Evolutionary conservation across 2,113 vertebrate genomes (phyloP).

Genomic region (Callipepla californica): DNA sequence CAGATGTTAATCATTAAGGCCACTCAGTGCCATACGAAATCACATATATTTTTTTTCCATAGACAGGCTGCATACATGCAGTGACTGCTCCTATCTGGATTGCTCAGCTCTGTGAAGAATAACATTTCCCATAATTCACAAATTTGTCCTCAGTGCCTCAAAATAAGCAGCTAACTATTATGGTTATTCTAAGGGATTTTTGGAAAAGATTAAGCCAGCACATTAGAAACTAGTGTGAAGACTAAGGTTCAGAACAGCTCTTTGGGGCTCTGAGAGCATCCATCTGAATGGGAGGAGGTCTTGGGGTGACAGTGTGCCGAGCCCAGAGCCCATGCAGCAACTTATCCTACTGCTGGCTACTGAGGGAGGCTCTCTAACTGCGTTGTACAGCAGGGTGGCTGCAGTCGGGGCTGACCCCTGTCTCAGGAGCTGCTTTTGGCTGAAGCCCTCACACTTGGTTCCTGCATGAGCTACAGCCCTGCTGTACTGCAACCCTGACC

Average conservation of each 20-base stretch:
- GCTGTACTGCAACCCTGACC: neutral
- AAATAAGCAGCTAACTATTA: neutral
- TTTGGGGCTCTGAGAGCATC: too few species aligned
- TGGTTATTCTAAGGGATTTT: neutral
- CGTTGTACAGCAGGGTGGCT: neutral
- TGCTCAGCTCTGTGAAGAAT: neutral
- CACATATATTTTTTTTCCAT: neutral
- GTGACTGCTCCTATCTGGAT: neutral
- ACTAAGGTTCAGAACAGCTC: neutral
- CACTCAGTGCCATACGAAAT: neutral
- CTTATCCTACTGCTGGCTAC: neutral
- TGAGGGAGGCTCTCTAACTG: neutral
- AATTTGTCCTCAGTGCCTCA: neutral
- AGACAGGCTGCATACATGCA: fast-evolving
- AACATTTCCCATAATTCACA: neutral
- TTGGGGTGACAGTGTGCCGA: neutral
- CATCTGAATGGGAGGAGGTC: fast-evolving
- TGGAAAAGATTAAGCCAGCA: neutral
- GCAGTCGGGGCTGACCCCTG: fast-evolving
- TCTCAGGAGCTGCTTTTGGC: neutral
- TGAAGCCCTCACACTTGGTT: neutral
- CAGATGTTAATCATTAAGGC: neutral
- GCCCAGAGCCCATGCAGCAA: neutral
- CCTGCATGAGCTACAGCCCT: neutral
- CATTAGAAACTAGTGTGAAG: neutral